phyloP scores from a whole-genome alignment of 92 coral and sea anemone genomes.

The Zoanthus sociatus region DNA sequence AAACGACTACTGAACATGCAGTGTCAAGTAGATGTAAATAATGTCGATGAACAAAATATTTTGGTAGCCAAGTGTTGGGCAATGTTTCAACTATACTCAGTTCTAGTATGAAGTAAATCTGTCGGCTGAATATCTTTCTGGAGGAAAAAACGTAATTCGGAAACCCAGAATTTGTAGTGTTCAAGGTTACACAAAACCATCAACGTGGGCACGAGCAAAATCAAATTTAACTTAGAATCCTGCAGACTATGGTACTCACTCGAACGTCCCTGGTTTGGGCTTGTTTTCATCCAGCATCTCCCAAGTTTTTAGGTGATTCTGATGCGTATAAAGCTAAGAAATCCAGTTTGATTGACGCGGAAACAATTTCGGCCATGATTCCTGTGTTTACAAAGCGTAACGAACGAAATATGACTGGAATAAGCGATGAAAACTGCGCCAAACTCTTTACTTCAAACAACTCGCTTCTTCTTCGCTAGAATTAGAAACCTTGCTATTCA shows the following conservation, averaged over 20 bases:
- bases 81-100: slow-evolving; percentile 13
- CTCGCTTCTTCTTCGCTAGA: slow-evolving; percentile 34
- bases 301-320: slow-evolving; percentile 37
- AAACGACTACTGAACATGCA: slow-evolving; percentile 24
- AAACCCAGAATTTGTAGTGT: slow-evolving; percentile 33
- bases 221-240: slow-evolving; percentile 31
- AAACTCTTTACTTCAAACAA: slow-evolving; percentile 21
- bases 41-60: slow-evolving; percentile 15
- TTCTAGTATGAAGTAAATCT: slow-evolving; percentile 34
- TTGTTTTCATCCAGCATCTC: slow-evolving; percentile 29
- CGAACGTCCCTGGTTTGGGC: slow-evolving; percentile 38
- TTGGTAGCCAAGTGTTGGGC: slow-evolving; percentile 15
- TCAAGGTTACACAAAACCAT: slow-evolving; percentile 31
- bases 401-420: slow-evolving; percentile 36
- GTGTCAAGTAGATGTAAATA: neutral
- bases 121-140: slow-evolving; percentile 28
- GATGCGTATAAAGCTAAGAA: slow-evolving; percentile 26
- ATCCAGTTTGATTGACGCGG: slow-evolving; percentile 29
- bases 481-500: slow-evolving; percentile 2
- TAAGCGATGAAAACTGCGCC: slow-evolving; percentile 25
- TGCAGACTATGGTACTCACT: slow-evolving; percentile 34
- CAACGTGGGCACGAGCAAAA: slow-evolving; percentile 5
- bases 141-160: slow-evolving; percentile 40
- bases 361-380: slow-evolving; percentile 32
- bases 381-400: slow-evolving; percentile 39